Evolutionary conservation across 2,888 invertebrate species (phyloP), one percentile per base, ranked within the genome.

Genomic region (Glyphotaelius pellucidus): DNA sequence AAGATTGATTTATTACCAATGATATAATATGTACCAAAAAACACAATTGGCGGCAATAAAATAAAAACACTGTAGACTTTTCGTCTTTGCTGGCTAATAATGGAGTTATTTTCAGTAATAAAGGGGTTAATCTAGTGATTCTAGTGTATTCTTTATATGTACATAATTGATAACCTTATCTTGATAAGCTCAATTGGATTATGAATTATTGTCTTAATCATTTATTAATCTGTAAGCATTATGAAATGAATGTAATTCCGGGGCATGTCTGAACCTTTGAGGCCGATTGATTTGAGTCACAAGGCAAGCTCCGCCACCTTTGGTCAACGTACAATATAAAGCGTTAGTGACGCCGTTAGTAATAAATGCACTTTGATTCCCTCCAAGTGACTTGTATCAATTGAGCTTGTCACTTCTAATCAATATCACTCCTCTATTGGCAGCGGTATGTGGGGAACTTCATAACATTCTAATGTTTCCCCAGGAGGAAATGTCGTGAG

Each of bases 331-430:
- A 42, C 14, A 42, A 38, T 79, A 42, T 79, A 42, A 35, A 32
- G 31, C 67, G 67, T 67, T 87, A 67, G 15, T 32, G 67, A 89
- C 79, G 88, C 79, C 88, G 19, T 89, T 80, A 89, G 12, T 83
- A 83, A 89, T 52, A 83, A 30, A 52, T 84, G 32, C 91, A 81
- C 35, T 91, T 80, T 91, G 42, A 35, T 38, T 42, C 47, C 38
- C 79, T 87, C 90, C 52, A 79, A 38, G 67, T 79, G 81, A 83
- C 88, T 80, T 90, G 86, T 89, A 91, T 91, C 92, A 93, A 93
- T 93, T 93, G 93, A 93, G 47, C 47, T 12, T 93, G 93, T 93
- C 93, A 93, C 42, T 89, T 38, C n/a, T 91, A 93, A 93, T 93
- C 80, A 89, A 80, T 89, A 79, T 85, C 85, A 52, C 52, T 52